Percentiles rank a stretch among this genome's conserved stretches.
These are phyloP conservation scores for Plagodis dolabraria DNA, from an alignment of 2,888 invertebrate genomes.

Conservation along the genomic window DNA sequence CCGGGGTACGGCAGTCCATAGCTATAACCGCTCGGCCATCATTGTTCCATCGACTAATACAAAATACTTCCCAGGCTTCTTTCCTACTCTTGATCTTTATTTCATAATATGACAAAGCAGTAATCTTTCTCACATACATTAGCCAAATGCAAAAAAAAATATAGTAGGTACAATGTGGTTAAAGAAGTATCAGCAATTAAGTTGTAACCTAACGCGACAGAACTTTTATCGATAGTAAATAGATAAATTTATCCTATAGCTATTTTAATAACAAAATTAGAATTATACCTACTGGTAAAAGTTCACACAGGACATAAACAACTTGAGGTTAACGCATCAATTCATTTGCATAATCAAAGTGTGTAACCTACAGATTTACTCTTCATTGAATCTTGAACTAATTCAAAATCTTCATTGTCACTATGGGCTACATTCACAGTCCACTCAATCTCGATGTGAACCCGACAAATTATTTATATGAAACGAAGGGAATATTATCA, in stretches of 20 bases:
- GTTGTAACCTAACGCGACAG: no score
- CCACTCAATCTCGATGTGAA: slow-evolving; percentile 56
- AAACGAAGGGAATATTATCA: slow-evolving; percentile 76
- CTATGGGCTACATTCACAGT: slow-evolving; percentile 38
- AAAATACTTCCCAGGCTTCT: no score
- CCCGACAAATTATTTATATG: slow-evolving; percentile 66
- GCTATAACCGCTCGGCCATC: no score
- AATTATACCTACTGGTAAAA: not conserved
- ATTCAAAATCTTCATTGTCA: slow-evolving; percentile 40
- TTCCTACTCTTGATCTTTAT: no score
- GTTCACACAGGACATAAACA: slow-evolving; percentile 21
- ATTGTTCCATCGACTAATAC: no score
- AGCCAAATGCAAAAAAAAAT: no score
- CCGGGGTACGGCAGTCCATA: no score
- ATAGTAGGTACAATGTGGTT: no score
- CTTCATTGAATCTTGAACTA: not conserved
- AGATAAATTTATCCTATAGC: not conserved
- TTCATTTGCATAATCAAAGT: slow-evolving; percentile 28
- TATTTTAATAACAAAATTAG: not conserved
- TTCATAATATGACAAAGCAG: no score
- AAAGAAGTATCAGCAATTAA: no score
- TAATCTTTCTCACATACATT: no score
- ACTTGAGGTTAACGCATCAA: slow-evolving; percentile 33
- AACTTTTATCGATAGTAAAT: no score
- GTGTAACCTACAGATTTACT: slow-evolving; percentile 31